These are phyloP conservation scores for Trachelus stipa DNA, from an alignment of 2,888 invertebrate genomes.

Conservation along the genomic window DNA sequence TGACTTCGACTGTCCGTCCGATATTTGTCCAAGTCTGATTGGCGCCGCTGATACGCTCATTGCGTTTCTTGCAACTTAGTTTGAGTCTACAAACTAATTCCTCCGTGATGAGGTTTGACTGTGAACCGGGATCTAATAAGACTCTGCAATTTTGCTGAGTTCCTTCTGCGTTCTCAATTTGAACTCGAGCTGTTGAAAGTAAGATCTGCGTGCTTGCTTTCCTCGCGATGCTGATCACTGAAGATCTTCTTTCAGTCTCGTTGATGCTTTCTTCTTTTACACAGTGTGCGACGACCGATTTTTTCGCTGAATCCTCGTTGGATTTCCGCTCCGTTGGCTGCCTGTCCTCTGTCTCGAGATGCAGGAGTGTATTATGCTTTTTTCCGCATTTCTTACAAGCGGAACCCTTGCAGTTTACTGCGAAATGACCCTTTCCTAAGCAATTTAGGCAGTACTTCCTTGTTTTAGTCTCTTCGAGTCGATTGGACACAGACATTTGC, in stretches of 20 bases:
- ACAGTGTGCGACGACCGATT: slow-evolving; percentile 12
- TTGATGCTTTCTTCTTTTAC: background rate
- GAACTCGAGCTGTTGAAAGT: slow-evolving; percentile 32
- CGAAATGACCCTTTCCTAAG: slow-evolving; percentile 14
- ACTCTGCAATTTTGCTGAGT: slow-evolving; percentile 21
- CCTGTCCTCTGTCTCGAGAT: slow-evolving; percentile 17
- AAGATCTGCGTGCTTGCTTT: slow-evolving; percentile 22
- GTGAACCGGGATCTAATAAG: slow-evolving; percentile 31
- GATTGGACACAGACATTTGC: slow-evolving; percentile 8
- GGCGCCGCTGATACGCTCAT: slow-evolving; percentile 22
- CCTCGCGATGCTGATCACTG: slow-evolving; percentile 6
- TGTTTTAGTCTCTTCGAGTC: slow-evolving; percentile 18
- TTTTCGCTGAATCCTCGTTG: slow-evolving; percentile 9
- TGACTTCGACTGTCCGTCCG: slow-evolving; percentile 13
- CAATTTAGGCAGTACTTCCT: slow-evolving; percentile 24
- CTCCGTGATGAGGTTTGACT: slow-evolving; percentile 29
- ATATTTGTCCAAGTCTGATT: slow-evolving; percentile 20
- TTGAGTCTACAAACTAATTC: slow-evolving; percentile 24
- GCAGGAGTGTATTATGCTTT: slow-evolving; percentile 23
- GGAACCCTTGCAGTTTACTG: slow-evolving; percentile 7
- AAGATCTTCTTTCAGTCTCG: background rate
- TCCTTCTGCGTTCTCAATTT: slow-evolving; percentile 25
- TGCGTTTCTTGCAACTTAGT: slow-evolving; percentile 17
- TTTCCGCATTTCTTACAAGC: slow-evolving; percentile 18
- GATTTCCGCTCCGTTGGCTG: slow-evolving; percentile 8